Base-by-base conservation (phyloP, 2,888 invertebrate genomes). In the Palloptera scutellata region DNA sequence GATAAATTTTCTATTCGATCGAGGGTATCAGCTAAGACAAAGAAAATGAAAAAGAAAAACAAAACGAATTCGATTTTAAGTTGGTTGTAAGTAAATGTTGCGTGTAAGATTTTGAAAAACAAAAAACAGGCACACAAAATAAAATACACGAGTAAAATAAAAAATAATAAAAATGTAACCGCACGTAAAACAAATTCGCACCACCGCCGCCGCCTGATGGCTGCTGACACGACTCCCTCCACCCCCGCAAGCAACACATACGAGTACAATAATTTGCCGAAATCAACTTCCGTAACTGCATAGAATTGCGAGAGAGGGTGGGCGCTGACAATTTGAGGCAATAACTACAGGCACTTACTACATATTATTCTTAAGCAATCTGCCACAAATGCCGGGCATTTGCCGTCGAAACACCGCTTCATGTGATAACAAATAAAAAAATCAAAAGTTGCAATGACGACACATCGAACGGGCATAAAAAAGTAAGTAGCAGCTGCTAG, bases 101-200 rank as follows among this genome's bases (percentile, higher is more conserved):
- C 70, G 61, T 40, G 41, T 45, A 20, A 20, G 61, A 69, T 60
- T 58, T 64, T 69, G 68, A 66, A 69, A 64, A 62, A 64, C 54
- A 72, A 71, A 70, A 66, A 62, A 42, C 60, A 70, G 30, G 30
- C 30, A 30, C 2, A 30, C 2, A 30, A 30, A 30, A 30, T n/a
- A 30, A 30, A 30, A 30, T 4, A 30, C 2, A 30, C 30, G 30
- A 30, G 30, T 6, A 30, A 30, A 30, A 64, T 65, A 72, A 71
- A n/a, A n/a, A 69, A 64, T 65, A 72, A 71, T 58, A 65, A 68
- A 69, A 69, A 64, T 64, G 63, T 70, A 73, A 73, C 73, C 73
- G 69, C 74, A 75, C 72, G 74, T 73, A 71, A 72, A 70, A 68
- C 69, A 73, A 72, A 75, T 73, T 73, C 66, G 66, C 64, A 64